Percentiles rank a stretch among this genome's conserved stretches.
Conservation (phyloP, 2,888 invertebrate genomes). For the Temnothorax unifasciatus region DNA sequence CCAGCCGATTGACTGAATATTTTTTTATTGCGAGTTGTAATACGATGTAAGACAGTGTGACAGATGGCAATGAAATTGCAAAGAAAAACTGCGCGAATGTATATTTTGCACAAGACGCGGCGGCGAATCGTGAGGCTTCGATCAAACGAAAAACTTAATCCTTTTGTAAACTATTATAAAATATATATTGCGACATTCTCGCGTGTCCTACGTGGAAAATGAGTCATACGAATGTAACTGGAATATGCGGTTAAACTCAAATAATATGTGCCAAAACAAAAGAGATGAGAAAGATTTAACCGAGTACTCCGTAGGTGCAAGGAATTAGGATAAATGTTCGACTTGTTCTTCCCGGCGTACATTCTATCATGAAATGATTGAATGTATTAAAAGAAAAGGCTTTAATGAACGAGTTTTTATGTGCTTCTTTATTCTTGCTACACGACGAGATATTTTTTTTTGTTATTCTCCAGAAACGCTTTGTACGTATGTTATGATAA, state of each 20-base stretch:
- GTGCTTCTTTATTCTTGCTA: neutral
- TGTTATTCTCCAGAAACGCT: neutral
- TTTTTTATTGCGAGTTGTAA: constrained; percentile 80
- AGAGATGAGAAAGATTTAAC: neutral
- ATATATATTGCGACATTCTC: constrained; percentile 9
- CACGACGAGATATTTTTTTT: neutral
- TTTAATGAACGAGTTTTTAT: neutral
- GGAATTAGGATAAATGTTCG: neutral
- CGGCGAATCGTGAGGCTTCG: constrained; percentile 13
- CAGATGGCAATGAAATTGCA: constrained; percentile 25
- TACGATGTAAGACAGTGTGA: constrained; percentile 61
- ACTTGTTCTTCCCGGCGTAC: neutral
- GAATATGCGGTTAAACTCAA: constrained; percentile 13
- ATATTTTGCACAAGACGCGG: constrained; percentile 47
- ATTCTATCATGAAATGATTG: constrained; percentile 3
- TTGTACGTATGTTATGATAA: too few species aligned
- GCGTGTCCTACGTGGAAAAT: neutral
- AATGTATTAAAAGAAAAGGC: neutral
- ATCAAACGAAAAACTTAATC: constrained; percentile 10
- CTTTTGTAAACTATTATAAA: constrained; percentile 36
- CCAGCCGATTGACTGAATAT: constrained; percentile 84
- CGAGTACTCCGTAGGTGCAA: neutral
- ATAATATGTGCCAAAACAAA: constrained; percentile 19
- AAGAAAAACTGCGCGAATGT: constrained; percentile 33
- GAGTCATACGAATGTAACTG: neutral